Conservation (phyloP, 2,888 invertebrate species). For the Melanophora roralis region DNA sequence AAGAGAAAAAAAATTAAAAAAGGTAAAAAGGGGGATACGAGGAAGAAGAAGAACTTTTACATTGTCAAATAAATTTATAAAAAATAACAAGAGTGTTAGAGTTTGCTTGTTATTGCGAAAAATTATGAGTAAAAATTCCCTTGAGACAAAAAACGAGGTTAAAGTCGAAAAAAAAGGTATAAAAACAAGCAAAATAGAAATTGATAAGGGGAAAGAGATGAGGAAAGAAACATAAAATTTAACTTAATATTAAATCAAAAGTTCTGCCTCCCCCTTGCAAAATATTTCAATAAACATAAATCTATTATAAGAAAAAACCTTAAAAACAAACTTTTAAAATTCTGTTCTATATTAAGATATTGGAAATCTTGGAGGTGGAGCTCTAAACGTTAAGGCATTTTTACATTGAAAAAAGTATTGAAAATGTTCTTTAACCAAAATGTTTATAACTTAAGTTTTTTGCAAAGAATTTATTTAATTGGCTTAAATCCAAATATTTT, state of each 20-base stretch:
- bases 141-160: not conserved
- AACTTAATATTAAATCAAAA: slow-evolving; percentile 55
- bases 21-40: no score
- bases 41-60: not conserved
- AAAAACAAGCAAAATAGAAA: not conserved
- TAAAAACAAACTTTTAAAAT: no score
- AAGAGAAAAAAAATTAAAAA: not conserved
- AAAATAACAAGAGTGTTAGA: not conserved
- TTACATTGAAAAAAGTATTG: no score
- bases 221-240: slow-evolving; percentile 48
- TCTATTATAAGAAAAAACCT: no score
- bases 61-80: not conserved
- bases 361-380: no score
- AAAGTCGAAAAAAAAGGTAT: not conserved
- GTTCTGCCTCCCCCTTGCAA: not conserved
- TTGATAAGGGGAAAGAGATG: not conserved
- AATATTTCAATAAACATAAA: no score
- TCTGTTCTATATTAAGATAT: no score
- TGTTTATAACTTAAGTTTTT: not conserved
- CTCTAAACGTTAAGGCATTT: no score
- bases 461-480: no score
- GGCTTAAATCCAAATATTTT: no score
- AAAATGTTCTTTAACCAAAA: no score
- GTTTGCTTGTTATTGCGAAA: not conserved
- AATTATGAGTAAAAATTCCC: slow-evolving; percentile 36